Conservation (phyloP, 2,888 invertebrate genomes). For the Bibio marci region DNA sequence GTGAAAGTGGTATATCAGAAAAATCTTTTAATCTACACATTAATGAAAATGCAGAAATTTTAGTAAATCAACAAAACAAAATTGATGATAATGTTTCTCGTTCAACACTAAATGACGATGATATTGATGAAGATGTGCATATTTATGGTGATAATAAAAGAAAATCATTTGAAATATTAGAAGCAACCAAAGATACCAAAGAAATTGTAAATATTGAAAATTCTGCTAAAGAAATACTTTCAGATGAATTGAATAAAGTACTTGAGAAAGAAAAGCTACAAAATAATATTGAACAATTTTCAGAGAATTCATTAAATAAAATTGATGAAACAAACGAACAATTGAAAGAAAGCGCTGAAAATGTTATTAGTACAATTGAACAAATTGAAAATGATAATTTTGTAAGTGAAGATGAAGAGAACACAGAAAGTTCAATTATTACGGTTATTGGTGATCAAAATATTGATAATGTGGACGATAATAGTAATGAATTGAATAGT, state of each 20-base stretch:
- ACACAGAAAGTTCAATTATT: no score
- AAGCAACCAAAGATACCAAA: no score
- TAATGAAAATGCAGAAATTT: conserved; percentile 1
- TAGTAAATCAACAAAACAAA: background rate
- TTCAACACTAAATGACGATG: no score
- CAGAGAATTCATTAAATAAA: background rate
- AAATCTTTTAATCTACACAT: conserved; percentile 5
- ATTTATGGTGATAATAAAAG: no score
- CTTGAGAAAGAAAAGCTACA: background rate
- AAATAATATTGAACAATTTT: background rate
- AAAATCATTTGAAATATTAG: no score
- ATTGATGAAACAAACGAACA: background rate
- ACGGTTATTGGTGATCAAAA: no score
- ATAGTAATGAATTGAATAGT: no score
- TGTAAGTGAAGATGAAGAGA: background rate
- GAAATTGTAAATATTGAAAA: no score
- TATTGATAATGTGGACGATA: no score
- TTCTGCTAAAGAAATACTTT: conserved; percentile 3
- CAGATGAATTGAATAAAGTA: conserved; percentile 4
- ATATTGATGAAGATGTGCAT: no score
- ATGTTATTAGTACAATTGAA: background rate
- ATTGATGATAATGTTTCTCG: background rate
- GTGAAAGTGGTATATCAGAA: conserved; percentile 3
- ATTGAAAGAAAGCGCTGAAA: background rate
- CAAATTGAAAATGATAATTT: background rate